A percentile compares a stretch with the other conserved stretches of the same genome.
Conservation (phyloP, 2,797 vertebrate genomes). For the Fundulus diaphanus region DNA sequence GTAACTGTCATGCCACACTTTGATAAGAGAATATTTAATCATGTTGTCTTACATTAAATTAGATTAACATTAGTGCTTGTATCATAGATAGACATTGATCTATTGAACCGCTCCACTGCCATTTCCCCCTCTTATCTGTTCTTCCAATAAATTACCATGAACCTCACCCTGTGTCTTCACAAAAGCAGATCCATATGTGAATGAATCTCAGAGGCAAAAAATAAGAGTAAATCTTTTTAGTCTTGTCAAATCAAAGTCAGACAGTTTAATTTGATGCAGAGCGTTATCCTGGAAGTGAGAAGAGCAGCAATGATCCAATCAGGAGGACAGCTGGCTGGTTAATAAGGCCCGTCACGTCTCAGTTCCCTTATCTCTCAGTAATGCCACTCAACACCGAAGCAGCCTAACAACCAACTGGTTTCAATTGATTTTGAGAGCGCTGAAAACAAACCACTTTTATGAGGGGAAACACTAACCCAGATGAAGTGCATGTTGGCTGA, state of each 20-base stretch:
- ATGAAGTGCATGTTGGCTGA: constrained; percentile 30
- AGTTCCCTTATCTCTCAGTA: constrained; percentile 64
- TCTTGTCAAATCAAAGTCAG: constrained; percentile 62
- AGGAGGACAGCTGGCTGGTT: constrained; percentile 65
- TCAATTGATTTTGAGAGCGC: constrained; percentile 63
- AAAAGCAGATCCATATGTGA: constrained; percentile 35
- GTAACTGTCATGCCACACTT: constrained; percentile 73
- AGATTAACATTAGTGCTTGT: constrained; percentile 72
- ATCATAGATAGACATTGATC: constrained; percentile 71
- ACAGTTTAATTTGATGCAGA: constrained; percentile 55
- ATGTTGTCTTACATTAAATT: constrained; percentile 66
- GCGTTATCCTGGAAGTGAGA: constrained; percentile 55
- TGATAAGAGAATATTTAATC: constrained; percentile 71
- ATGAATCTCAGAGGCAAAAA: constrained; percentile 8
- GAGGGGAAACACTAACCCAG: constrained; percentile 53
- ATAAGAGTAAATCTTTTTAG: constrained; percentile 22
- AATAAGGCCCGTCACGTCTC: constrained; percentile 69
- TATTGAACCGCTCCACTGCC: constrained; percentile 37
- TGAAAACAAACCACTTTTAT: constrained; percentile 32
- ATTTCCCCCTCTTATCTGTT: background rate
- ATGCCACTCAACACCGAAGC: constrained; percentile 62
- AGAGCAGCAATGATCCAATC: constrained; percentile 66
- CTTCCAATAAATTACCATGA: constrained; percentile 32
- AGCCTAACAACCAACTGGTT: constrained; percentile 56
- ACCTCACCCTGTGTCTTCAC: constrained; percentile 25